Percentiles rank a stretch among this genome's conserved stretches.
Conservation (phyloP, 2,113 vertebrate genomes). For the Indicator maculatus region DNA sequence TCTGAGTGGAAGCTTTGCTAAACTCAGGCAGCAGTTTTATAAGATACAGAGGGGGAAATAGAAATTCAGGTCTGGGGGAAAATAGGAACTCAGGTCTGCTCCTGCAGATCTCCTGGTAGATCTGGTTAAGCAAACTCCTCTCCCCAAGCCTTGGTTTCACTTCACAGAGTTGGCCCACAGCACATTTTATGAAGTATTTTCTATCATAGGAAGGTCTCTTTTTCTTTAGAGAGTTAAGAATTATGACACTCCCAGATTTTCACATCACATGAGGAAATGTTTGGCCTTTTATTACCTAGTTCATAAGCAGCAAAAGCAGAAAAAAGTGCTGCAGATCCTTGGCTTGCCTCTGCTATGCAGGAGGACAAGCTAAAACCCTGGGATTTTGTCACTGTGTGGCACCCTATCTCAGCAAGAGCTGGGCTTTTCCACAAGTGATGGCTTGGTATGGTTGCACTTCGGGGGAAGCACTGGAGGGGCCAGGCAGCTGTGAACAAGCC, state of each 20-base stretch:
- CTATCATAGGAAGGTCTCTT: neutral
- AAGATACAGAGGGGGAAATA: neutral
- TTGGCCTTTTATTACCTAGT: neutral
- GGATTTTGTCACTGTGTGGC: neutral
- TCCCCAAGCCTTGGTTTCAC: accelerated
- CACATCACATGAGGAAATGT: neutral
- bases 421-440: neutral
- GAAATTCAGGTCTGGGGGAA: neutral
- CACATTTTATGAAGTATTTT: neutral
- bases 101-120: neutral
- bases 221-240: neutral
- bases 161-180: neutral
- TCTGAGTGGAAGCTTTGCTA: neutral
- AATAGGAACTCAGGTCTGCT: neutral
- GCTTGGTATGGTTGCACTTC: accelerated
- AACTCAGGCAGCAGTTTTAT: neutral
- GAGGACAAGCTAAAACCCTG: neutral
- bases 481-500: neutral
- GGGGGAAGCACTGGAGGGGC: neutral
- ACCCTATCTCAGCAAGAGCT: neutral
- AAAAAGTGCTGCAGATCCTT: neutral
- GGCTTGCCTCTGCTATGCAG: neutral
- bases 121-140: neutral
- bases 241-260: neutral
- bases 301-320: neutral